Evolutionary conservation across 23 tunicate species (phyloP).

Genomic region (Halocynthia roretzi): DNA sequence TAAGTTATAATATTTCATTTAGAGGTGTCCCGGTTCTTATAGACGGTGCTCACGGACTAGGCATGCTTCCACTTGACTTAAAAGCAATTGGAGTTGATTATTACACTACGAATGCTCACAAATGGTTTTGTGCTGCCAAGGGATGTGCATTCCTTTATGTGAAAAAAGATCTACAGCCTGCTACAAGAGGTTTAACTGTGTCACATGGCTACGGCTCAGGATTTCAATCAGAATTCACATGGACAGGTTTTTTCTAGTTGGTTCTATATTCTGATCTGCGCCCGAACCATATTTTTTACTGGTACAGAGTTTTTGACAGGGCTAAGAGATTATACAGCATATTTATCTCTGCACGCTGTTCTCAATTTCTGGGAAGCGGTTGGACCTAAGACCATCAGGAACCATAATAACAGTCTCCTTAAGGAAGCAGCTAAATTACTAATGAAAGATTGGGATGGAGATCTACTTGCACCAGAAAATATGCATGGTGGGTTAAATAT

Average conservation of each 20-base stretch:
- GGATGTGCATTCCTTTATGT: conserved; percentile 82
- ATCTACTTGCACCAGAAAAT: conserved; percentile 53
- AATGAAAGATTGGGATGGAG: conserved; percentile 35
- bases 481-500: conserved; percentile 27
- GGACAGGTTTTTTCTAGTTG: conserved; percentile 28
- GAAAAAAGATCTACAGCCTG: conserved; percentile 40
- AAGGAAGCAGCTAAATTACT: conserved; percentile 35
- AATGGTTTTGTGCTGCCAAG: conserved; percentile 89
- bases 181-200: conserved; percentile 43
- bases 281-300: background rate
- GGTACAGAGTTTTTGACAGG: conserved; percentile 22
- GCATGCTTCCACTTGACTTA: conserved; percentile 40
- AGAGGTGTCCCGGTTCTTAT: conserved; percentile 66
- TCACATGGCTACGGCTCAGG: conserved; percentile 81
- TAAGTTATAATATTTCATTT: background rate
- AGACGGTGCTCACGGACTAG: conserved; percentile 92
- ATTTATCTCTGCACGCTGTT: conserved; percentile 31
- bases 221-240: conserved; percentile 73
- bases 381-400: conserved; percentile 49
- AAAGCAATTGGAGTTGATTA: conserved; percentile 53
- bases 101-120: conserved; percentile 68
- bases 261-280: background rate
- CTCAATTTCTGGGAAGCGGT: conserved; percentile 67
- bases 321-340: conserved; percentile 60
- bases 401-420: conserved; percentile 18